These are phyloP conservation scores for Habrosyne pyritoides DNA, from an alignment of 2,888 invertebrate genomes.

Conservation along the genomic window DNA sequence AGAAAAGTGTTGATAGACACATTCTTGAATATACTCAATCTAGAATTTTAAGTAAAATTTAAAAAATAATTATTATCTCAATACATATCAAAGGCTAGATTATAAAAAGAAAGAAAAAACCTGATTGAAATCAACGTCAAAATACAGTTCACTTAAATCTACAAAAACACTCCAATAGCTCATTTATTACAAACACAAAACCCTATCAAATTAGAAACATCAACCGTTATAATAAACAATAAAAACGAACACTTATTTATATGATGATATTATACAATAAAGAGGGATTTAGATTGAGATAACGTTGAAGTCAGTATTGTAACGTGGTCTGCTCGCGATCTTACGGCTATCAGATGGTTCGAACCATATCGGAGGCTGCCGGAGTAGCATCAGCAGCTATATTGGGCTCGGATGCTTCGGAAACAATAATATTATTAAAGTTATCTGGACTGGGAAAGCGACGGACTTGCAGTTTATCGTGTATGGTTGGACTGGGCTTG, in stretches of 20 bases:
- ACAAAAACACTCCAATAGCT: constrained; percentile 2
- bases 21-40: no score
- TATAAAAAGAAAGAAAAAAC: no score
- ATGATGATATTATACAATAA: constrained; percentile 68
- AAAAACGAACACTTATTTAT: constrained; percentile 54
- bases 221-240: constrained; percentile 41
- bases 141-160: not conserved
- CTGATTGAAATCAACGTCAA: not conserved
- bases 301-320: constrained; percentile 46
- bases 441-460: constrained; percentile 26
- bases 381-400: constrained; percentile 38
- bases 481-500: not conserved
- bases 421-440: constrained; percentile 57
- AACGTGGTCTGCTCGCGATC: constrained; percentile 50
- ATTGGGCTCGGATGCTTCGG: constrained; percentile 50
- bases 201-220: constrained; percentile 34
- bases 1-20: no score
- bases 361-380: constrained; percentile 63
- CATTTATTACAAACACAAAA: constrained; percentile 36
- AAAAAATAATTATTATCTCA: no score
- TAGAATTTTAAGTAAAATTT: no score
- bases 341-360: constrained; percentile 65
- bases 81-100: no score
- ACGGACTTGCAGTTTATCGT: not conserved
- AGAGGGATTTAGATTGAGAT: constrained; percentile 61